Percentiles rank a stretch among this genome's conserved stretches.
These are phyloP conservation scores for Xyrichtys novacula DNA, from an alignment of 2,797 vertebrate species.

Conservation along the genomic window DNA sequence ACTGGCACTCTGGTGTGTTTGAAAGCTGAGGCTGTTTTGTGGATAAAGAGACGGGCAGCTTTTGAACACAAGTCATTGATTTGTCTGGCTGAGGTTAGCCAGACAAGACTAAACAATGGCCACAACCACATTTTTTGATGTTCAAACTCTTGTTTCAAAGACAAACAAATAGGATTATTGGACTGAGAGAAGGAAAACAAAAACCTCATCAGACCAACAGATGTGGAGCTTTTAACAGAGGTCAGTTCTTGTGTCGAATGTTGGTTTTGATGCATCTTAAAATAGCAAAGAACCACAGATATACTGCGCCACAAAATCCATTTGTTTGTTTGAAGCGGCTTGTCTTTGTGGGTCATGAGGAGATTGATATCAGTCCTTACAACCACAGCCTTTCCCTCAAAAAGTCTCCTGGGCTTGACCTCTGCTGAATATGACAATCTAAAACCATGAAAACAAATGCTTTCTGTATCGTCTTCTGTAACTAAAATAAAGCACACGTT, in stretches of 20 bases:
- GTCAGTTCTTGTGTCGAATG: constrained; percentile 10
- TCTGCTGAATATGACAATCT: neutral
- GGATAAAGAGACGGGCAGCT: constrained; percentile 45
- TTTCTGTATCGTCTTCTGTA: neutral
- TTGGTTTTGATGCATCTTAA: constrained; percentile 29
- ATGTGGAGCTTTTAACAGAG: neutral
- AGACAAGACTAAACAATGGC: constrained; percentile 57
- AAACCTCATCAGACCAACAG: constrained; percentile 11
- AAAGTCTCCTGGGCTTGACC: constrained; percentile 27
- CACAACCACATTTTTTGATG: constrained; percentile 54
- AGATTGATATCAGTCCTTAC: constrained; percentile 16
- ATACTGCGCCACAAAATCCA: constrained; percentile 18
- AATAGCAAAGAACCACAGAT: constrained; percentile 19
- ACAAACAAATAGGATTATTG: constrained; percentile 44
- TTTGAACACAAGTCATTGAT: constrained; percentile 56
- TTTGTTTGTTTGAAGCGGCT: constrained; percentile 32
- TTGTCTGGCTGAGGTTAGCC: constrained; percentile 76
- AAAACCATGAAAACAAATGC: constrained; percentile 2
- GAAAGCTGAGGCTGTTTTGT: constrained; percentile 24
- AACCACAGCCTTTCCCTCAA: constrained; percentile 2
- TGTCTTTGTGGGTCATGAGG: neutral
- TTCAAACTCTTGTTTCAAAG: constrained; percentile 39
- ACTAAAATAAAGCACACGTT: constrained; percentile 29
- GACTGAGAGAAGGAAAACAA: constrained; percentile 25
- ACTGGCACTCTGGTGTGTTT: neutral